phyloP scores from a whole-genome alignment of 2,888 invertebrate species.

The Drosophila leonis region DNA sequence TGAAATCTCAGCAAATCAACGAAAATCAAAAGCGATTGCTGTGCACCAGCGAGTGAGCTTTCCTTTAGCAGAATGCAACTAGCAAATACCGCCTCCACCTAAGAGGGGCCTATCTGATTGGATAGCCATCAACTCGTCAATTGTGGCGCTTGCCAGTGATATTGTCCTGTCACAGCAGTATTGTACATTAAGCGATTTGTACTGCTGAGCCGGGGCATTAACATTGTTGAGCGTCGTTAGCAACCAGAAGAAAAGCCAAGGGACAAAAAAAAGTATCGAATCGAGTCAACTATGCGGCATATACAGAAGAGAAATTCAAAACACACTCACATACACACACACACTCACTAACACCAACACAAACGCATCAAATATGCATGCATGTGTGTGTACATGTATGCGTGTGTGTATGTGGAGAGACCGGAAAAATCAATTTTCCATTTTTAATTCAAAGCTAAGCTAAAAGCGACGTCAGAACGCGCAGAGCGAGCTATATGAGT shows the following conservation, averaged over 20 bases:
- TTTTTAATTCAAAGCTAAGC: conserved; percentile 80
- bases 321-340: conserved; percentile 16
- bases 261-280: neutral
- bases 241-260: conserved; percentile 52
- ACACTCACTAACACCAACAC: conserved; percentile 15
- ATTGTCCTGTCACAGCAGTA: conserved; percentile 99
- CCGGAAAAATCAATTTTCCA: conserved; percentile 85
- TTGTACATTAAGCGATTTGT: conserved; percentile 87
- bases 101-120: neutral
- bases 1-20: conserved; percentile 7
- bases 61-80: neutral
- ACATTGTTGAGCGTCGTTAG: conserved; percentile 86
- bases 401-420: conserved; percentile 64
- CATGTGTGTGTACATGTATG: conserved; percentile 18
- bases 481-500: conserved; percentile 14
- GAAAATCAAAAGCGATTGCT: neutral
- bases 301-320: conserved; percentile 30
- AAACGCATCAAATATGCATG: conserved; percentile 19
- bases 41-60: neutral
- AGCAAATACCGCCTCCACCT: neutral
- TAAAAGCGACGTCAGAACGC: conserved; percentile 41
- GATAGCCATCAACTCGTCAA: conserved; percentile 13
- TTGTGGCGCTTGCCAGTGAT: conserved; percentile 90
- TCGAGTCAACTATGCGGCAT: conserved; percentile 41
- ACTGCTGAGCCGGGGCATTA: conserved; percentile 98